Conservation (phyloP, 2,797 vertebrate species). For the Myotis pilosus region DNA sequence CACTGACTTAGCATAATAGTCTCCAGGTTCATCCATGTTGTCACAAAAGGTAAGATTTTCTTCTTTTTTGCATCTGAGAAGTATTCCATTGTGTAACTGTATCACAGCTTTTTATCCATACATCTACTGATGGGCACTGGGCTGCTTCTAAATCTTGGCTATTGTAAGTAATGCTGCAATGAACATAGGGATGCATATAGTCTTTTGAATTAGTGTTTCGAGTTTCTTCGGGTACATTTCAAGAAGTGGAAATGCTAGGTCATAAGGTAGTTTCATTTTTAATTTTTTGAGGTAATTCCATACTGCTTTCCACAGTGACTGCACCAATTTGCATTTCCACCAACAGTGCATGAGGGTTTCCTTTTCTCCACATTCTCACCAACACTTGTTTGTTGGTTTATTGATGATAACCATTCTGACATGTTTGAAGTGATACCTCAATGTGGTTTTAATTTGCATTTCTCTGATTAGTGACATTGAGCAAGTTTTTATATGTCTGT, state of each 20-base stretch:
- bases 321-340: too few relatives aligned
- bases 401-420: too few relatives aligned
- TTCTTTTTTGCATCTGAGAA: neutral
- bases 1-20: neutral
- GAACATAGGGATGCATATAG: neutral
- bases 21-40: neutral
- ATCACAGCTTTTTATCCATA: neutral
- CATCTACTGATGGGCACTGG: neutral
- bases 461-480: too few relatives aligned
- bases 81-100: neutral
- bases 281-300: neutral
- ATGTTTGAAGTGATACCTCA: too few relatives aligned
- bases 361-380: too few relatives aligned
- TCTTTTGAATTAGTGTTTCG: neutral
- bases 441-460: too few relatives aligned
- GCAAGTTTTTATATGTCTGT: too few relatives aligned
- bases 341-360: too few relatives aligned
- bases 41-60: neutral
- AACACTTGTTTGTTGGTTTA: too few relatives aligned
- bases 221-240: neutral
- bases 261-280: neutral
- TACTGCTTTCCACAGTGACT: too few relatives aligned
- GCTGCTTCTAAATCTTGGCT: neutral
- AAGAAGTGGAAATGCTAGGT: neutral
- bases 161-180: neutral